These are phyloP conservation scores for Dasysyrphus tricinctus DNA, from an alignment of 2,888 invertebrate genomes.

Conservation along the genomic window DNA sequence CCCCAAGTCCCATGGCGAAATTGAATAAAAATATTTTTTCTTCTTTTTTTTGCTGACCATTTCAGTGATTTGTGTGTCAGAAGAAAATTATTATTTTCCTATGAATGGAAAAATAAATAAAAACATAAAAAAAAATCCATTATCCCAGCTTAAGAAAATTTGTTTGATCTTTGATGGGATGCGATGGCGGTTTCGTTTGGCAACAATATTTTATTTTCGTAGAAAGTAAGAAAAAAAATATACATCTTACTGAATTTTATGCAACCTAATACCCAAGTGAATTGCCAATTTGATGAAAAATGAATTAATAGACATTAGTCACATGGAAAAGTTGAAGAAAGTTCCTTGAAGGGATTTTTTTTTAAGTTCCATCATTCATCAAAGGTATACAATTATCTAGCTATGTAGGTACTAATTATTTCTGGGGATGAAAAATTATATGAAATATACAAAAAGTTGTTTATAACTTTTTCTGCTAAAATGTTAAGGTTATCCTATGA, in stretches of 20 bases:
- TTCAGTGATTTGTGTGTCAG: constrained; percentile 66
- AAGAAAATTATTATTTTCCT: constrained; percentile 59
- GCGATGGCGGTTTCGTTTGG: constrained; percentile 37
- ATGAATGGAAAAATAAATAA: background rate
- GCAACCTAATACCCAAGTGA: constrained; percentile 12
- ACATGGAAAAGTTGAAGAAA: background rate
- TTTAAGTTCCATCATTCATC: constrained; percentile 4
- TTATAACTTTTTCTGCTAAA: background rate
- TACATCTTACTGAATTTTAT: constrained; percentile 24
- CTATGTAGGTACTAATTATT: background rate
- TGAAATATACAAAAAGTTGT: background rate
- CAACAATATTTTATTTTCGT: constrained; percentile 17
- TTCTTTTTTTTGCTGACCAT: constrained; percentile 23
- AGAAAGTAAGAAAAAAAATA: constrained; percentile 28
- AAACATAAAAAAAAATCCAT: constrained; percentile 28
- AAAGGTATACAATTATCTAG: background rate
- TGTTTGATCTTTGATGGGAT: background rate
- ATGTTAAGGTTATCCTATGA: background rate
- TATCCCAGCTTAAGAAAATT: constrained; percentile 49
- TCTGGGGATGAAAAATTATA: background rate
- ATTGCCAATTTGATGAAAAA: constrained; percentile 27
- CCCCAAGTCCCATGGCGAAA: constrained; percentile 51
- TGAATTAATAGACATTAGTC: background rate
- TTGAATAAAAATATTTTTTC: constrained; percentile 38
- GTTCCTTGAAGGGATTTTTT: constrained; percentile 10